Percentiles rank a stretch among this genome's conserved stretches.
phyloP scores from a whole-genome alignment of 2,888 invertebrate species.

The Mesochorus sp. region DNA sequence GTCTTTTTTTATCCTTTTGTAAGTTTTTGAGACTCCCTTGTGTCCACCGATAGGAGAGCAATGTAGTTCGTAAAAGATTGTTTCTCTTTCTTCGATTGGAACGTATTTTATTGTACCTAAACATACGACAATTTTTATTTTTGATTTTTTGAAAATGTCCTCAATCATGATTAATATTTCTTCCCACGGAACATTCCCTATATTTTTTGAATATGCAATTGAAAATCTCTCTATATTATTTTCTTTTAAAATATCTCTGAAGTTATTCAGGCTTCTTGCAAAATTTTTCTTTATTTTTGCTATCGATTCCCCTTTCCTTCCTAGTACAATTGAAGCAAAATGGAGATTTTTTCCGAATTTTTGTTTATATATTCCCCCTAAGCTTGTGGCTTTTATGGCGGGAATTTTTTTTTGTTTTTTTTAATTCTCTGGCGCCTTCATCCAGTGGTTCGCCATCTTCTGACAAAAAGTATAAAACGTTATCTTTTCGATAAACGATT shows the following conservation, averaged over 20 bases:
- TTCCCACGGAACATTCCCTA: not conserved
- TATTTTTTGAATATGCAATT: not conserved
- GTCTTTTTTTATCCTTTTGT: slow-evolving; percentile 45
- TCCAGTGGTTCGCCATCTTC: not conserved
- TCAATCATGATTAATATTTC: not conserved
- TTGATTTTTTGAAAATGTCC: not conserved
- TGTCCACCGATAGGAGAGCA: slow-evolving; percentile 35
- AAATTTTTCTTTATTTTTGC: too few relatives aligned
- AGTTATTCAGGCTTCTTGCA: too few relatives aligned
- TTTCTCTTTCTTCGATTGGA: not conserved
- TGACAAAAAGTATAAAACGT: not conserved
- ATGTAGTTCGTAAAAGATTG: slow-evolving; percentile 49
- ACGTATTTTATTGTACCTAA: not conserved
- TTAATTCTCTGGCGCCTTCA: not conserved
- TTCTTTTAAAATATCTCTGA: too few relatives aligned
- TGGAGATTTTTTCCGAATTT: not conserved
- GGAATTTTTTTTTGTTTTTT: not conserved
- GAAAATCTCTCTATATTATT: too few relatives aligned
- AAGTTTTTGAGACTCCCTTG: slow-evolving; percentile 42
- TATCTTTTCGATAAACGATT: too few relatives aligned
- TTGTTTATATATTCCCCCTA: not conserved
- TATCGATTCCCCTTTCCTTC: not conserved
- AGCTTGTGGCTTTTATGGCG: not conserved
- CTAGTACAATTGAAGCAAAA: not conserved
- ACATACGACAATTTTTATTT: not conserved